phyloP scores from a whole-genome alignment of 2,113 vertebrate genomes.

The Orthonyx spaldingii region DNA sequence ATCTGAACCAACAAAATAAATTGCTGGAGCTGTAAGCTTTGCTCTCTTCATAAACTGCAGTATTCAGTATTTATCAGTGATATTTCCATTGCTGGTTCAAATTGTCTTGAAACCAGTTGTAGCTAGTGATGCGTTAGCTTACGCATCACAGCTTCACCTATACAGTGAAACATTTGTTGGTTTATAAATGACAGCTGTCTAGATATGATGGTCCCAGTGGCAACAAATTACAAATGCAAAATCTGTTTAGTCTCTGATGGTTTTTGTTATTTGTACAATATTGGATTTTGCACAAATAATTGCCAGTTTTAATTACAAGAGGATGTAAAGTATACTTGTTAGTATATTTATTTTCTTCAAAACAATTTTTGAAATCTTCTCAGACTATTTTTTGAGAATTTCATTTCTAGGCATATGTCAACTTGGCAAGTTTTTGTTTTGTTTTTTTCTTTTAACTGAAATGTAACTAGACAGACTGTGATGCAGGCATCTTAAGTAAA shows the following conservation, averaged over 20 bases:
- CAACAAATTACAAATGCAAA: background rate
- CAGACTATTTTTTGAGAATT: background rate
- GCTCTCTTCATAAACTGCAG: background rate
- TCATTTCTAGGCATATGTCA: background rate
- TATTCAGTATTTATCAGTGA: background rate
- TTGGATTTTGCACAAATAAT: background rate
- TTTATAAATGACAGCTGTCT: background rate
- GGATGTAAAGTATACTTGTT: background rate
- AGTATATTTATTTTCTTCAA: background rate
- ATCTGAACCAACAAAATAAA: background rate
- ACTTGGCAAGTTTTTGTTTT: background rate
- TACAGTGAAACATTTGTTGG: background rate
- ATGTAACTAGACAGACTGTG: background rate
- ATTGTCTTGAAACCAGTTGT: background rate
- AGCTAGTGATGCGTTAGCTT: background rate
- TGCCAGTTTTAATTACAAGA: background rate
- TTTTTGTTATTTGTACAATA: background rate
- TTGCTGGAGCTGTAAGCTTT: background rate
- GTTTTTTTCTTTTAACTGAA: background rate
- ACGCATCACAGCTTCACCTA: background rate
- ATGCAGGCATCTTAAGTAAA: background rate
- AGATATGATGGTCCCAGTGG: background rate
- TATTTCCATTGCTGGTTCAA: background rate
- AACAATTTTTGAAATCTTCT: background rate
- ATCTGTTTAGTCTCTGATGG: background rate